Base-by-base conservation (phyloP, 2,888 invertebrate species). In the Calephelis perditalis region DNA sequence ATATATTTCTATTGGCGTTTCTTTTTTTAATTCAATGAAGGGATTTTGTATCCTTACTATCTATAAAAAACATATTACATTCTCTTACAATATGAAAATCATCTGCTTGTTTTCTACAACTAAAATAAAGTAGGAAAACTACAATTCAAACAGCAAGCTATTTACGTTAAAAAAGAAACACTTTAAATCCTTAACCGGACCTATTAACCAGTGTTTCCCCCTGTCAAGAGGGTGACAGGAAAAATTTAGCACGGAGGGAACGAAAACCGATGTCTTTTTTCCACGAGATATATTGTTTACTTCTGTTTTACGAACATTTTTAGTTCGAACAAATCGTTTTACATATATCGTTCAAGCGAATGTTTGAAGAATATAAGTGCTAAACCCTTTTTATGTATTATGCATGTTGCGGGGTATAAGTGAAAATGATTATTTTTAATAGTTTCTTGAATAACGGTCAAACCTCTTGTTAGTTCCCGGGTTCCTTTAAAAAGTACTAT, bases 221-320 rank as follows among this genome's bases (percentile, higher is more conserved):
- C 35, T 44, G 61, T 54, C 57, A 60, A 36, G 54, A 65, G 62
- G 60, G 62, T 62, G 67, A 62, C 61, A 60, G 62, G 64, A 65
- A 65, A 70, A 68, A 67, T 66, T 65, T 66, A 59, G 56, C 52
- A 49, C 43, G 59, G 62, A 61, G 63, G 59, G 63, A 15, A 61
- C 61, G 66, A 62, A 67, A 67, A 68, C 63, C 61, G 62, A 62
- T 61, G 56, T 62, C 64, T 67, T 67, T 73, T 73, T 74, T 72
- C 70, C 67, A 63, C 66, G 68, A 67, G 72, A 76, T 67, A 66
- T 73, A 77, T 76, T 67, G 71, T 69, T 70, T 71, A 65, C 67
- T 71, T 70, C 72, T 73, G 70, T 76, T 72, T 71, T 72, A 73
- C 71, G 15, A 47, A 47, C 15, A 47, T 10, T 26, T 49, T 49